A percentile compares a stretch with the other conserved stretches of the same genome.
Conservation (phyloP, 2,113 vertebrate species). For the Cyphomyrus discorhynchus region DNA sequence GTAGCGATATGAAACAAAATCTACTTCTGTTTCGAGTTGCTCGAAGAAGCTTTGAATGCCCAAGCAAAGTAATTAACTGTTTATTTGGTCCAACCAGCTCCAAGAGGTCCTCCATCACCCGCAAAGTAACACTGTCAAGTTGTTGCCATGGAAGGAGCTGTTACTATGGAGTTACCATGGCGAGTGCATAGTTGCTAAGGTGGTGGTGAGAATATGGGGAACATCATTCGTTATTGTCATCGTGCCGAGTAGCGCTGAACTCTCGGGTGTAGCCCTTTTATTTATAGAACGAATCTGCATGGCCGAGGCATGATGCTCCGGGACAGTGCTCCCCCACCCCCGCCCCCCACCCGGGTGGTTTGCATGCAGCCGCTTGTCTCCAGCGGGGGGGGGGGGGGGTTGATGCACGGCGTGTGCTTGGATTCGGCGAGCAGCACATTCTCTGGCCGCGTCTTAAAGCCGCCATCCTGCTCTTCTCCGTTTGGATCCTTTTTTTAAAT, state of each 20-base stretch:
- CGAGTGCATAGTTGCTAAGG: constrained; percentile 52
- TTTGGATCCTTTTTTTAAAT: not conserved
- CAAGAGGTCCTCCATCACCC: constrained; percentile 29
- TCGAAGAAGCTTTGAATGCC: not conserved
- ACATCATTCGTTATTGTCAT: constrained; percentile 53
- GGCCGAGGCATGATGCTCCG: not conserved
- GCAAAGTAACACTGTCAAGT: constrained; percentile 14
- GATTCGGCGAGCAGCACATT: not conserved
- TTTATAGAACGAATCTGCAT: constrained; percentile 17
- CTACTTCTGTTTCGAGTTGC: not conserved
- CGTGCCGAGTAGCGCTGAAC: constrained; percentile 25
- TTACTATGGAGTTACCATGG: constrained; percentile 52
- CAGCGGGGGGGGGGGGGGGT: not conserved
- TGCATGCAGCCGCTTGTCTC: not conserved
- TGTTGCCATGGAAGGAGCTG: constrained; percentile 26
- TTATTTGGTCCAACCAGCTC: constrained; percentile 16
- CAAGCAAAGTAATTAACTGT: not conserved
- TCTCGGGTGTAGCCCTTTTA: constrained; percentile 20
- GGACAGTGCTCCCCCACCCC: not conserved
- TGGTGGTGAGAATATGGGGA: constrained; percentile 42
- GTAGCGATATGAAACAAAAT: not conserved
- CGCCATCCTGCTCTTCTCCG: not conserved
- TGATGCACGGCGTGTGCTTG: not conserved
- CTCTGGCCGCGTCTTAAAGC: not conserved
- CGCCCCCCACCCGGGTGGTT: not conserved